These are phyloP conservation scores for Ochropleura plecta DNA, from an alignment of 2,888 invertebrate species.

Conservation along the genomic window DNA sequence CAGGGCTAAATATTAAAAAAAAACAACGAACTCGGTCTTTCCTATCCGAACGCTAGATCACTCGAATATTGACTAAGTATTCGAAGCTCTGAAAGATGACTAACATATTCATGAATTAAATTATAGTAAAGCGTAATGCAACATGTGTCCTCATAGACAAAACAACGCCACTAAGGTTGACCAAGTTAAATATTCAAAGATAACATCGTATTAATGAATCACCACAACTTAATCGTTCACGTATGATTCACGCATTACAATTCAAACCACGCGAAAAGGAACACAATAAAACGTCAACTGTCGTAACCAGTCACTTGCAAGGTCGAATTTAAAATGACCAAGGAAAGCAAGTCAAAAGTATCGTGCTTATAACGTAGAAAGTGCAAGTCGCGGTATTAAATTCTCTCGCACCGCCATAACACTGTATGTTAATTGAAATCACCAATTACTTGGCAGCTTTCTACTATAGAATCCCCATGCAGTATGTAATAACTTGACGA, in stretches of 20 bases:
- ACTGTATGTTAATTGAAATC: slow-evolving; percentile 84
- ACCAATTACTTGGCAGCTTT: slow-evolving; percentile 79
- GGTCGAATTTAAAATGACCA: slow-evolving; percentile 67
- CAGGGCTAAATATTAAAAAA: no score
- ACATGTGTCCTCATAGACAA: slow-evolving; percentile 41
- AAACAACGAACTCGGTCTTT: neutral
- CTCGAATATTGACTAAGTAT: neutral
- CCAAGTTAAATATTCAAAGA: slow-evolving; percentile 58
- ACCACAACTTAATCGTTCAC: slow-evolving; percentile 73
- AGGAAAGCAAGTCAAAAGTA: slow-evolving; percentile 80
- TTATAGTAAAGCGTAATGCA: slow-evolving; percentile 37
- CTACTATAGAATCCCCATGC: slow-evolving; percentile 78
- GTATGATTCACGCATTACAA: slow-evolving; percentile 81
- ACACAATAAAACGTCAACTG: slow-evolving; percentile 70
- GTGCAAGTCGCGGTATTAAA: slow-evolving; percentile 83
- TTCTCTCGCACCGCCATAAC: slow-evolving; percentile 79
- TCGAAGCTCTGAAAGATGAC: slow-evolving; percentile 17
- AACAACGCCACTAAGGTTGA: slow-evolving; percentile 51
- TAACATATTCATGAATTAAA: slow-evolving; percentile 18
- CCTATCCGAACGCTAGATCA: neutral
- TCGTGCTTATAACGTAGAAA: slow-evolving; percentile 83
- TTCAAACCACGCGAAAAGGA: slow-evolving; percentile 79
- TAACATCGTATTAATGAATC: slow-evolving; percentile 73
- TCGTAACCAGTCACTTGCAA: slow-evolving; percentile 64
- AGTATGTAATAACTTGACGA: slow-evolving; percentile 71